Evolutionary conservation across 2,888 invertebrate genomes (phyloP), one percentile per base, ranked within the genome.

Genomic region (Crioceris asparagi): DNA sequence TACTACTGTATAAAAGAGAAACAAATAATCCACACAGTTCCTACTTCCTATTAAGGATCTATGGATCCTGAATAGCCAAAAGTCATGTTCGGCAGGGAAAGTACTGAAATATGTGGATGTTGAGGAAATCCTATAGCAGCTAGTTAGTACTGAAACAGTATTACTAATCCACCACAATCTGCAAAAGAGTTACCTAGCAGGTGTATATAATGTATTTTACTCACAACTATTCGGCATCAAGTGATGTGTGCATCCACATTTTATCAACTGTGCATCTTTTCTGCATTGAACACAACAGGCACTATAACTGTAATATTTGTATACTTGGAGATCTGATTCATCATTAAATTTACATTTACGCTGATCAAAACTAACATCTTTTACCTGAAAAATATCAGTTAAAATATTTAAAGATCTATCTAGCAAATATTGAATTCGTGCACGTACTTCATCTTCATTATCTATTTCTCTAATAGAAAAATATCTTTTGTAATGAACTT

Each of bases 241-340:
- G 54, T 82, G 81, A 49, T 80, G 79, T 26, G 75, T 74, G 58
- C 83, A 83, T 32, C 72, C 70, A 54, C 83, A 83, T 3, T 67
- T 51, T 12, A 67, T 58, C 15, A 75, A 48, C 52, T 82, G 79
- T 1, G 73, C 74, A 41, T 67, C 64, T 56, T 79, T 79, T 30
- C 82, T 69, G 48, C 82, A 83, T 38, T 78, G 75, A 0, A 82
- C 75, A 1, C 74, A 73, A 52, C 84, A 85, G 1, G 80, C 76
- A 51, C 78, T 80, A 55, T 77, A 81, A 29, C 82, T 83, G 55
- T 84, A 84, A 40, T 69, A 66, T 0, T 70, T 68, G 56, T 79
- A 79, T 1, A 80, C 67, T 17, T 73, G 68, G 7, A 73, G 63
- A 32, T 70, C 61, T 35, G 77, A 77, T 60, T 85, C 85, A 39